Percentiles rank a stretch among this genome's conserved stretches.
Evolutionary conservation across 2,113 vertebrate species (phyloP).

Genomic region (Pyrgilauda ruficollis): DNA sequence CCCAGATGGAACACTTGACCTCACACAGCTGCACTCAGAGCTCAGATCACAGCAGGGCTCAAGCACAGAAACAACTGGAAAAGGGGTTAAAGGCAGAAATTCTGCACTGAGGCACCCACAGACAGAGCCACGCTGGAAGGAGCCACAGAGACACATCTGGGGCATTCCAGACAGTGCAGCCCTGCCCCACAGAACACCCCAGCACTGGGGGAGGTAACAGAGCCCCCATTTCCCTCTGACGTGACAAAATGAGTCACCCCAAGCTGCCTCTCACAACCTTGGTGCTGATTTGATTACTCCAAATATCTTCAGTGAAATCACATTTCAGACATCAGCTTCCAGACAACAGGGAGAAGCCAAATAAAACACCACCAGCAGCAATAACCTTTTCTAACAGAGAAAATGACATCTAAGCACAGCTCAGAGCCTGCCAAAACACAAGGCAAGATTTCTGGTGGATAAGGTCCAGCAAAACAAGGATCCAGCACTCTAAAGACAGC

Average conservation of each 20-base stretch:
- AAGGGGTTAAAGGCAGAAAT: not conserved
- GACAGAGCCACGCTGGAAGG: not conserved
- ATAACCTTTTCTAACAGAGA: not conserved
- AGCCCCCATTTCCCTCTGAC: not conserved
- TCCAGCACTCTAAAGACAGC: not conserved
- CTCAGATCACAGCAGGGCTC: not conserved
- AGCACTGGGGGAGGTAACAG: not conserved
- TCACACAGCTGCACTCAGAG: not conserved
- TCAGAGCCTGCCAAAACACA: not conserved
- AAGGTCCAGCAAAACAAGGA: slow-evolving; percentile 10
- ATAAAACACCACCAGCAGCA: not conserved
- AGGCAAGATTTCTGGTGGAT: not conserved
- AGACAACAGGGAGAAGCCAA: not conserved
- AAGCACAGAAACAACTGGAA: not conserved
- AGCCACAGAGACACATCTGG: not conserved
- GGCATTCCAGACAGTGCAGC: accelerated
- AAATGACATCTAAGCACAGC: not conserved
- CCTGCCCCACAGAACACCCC: not conserved
- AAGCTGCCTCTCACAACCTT: not conserved
- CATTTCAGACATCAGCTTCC: not conserved
- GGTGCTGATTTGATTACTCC: not conserved
- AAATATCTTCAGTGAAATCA: not conserved
- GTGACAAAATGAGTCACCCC: not conserved
- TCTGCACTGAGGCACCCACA: not conserved
- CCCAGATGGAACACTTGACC: not conserved